These are phyloP conservation scores for Prorops nasuta DNA, from an alignment of 1,140 invertebrate species.

Conservation along the genomic window DNA sequence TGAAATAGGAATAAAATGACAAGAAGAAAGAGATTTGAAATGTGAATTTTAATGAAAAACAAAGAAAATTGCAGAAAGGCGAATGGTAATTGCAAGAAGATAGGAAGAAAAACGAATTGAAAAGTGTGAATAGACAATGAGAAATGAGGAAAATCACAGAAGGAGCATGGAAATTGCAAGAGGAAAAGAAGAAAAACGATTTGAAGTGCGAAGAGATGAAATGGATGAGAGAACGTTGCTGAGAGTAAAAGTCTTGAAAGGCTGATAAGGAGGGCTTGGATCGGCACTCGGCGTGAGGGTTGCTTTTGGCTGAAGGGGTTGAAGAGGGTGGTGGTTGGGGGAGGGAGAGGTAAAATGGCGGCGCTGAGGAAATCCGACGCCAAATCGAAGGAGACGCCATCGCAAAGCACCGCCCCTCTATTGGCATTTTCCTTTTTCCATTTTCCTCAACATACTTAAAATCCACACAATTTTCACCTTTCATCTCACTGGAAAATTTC, in stretches of 20 bases:
- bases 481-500: no score
- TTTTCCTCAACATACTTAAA: neutral
- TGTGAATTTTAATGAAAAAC: no score
- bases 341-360: conserved; percentile 53
- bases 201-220: conserved; percentile 6
- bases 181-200: no score
- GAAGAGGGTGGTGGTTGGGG: conserved; percentile 8
- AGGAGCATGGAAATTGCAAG: no score
- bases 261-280: neutral
- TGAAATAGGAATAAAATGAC: no score
- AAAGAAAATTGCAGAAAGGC: no score
- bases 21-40: no score
- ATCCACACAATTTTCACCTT: conserved; percentile 3
- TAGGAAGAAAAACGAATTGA: no score
- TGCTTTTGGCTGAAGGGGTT: neutral
- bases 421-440: conserved; percentile 15
- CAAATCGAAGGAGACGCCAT: conserved; percentile 58
- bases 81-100: no score
- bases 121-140: no score
- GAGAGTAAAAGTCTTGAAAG: neutral
- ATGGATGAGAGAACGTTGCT: neutral
- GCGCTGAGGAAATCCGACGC: conserved; percentile 50
- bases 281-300: neutral
- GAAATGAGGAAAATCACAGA: no score
- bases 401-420: conserved; percentile 53